Evolutionary conservation across 1,140 invertebrate species (phyloP).

Genomic region (Teleopsis dalmanni): DNA sequence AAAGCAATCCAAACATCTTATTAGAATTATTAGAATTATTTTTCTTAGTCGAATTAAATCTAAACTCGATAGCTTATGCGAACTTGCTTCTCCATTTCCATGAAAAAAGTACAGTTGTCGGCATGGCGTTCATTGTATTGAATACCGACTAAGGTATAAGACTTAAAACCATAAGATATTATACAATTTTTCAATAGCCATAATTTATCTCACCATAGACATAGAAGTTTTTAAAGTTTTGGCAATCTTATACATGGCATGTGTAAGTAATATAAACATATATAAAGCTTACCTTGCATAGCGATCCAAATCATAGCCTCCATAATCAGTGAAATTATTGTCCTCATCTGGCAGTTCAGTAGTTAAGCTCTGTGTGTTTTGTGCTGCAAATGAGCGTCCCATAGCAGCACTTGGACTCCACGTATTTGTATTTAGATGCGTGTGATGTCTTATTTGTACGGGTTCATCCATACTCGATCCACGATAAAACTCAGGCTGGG

Average conservation of each 20-base stretch:
- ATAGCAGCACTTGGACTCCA: constrained; percentile 13
- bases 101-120: too few species aligned
- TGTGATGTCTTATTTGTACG: constrained; percentile 31
- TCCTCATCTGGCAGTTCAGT: constrained; percentile 39
- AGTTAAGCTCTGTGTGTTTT: constrained; percentile 40
- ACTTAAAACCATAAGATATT: too few species aligned
- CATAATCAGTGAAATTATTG: constrained; percentile 22
- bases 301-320: constrained; percentile 37
- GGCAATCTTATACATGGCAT: too few species aligned
- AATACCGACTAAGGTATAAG: too few species aligned
- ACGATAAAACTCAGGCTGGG: constrained; percentile 39
- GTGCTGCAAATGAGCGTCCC: constrained; percentile 22
- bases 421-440: background rate
- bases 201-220: too few species aligned
- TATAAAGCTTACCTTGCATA: constrained; percentile 32
- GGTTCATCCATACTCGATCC: constrained; percentile 28
- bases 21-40: too few species aligned
- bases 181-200: too few species aligned
- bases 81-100: background rate
- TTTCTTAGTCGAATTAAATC: too few species aligned
- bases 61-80: background rate
- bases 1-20: background rate
- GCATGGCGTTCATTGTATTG: too few species aligned
- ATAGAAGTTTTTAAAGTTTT: too few species aligned
- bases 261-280: background rate